These are phyloP conservation scores for Proctacanthus coquilletti DNA, from an alignment of 1,140 invertebrate species.

Conservation along the genomic window DNA sequence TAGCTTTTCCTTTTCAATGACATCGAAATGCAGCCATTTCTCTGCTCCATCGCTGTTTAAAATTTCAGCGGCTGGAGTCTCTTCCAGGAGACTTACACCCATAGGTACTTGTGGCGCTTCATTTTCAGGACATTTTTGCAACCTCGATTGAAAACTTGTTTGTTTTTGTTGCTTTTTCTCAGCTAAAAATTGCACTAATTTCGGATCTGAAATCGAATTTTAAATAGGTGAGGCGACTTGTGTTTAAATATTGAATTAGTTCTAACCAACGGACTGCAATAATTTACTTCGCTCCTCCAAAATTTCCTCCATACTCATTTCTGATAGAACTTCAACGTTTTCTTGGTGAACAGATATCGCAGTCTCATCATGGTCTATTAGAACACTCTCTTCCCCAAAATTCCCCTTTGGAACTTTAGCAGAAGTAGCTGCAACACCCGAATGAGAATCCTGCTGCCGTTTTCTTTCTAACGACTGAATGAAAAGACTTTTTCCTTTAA, in stretches of 20 bases:
- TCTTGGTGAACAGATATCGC: conserved; percentile 50
- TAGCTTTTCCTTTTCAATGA: conserved; percentile 65
- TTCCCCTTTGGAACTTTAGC: conserved; percentile 1
- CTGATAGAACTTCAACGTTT: conserved; percentile 48
- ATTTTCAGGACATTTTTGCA: neutral
- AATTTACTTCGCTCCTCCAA: conserved; percentile 51
- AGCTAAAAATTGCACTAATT: conserved; percentile 48
- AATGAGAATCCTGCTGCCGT: neutral
- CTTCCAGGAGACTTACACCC: conserved; percentile 12
- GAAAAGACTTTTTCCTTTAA: conserved; percentile 21
- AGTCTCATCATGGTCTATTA: conserved; percentile 37
- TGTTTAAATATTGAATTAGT: too few relatives aligned
- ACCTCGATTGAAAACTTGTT: neutral
- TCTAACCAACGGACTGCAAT: conserved; percentile 44
- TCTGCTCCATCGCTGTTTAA: conserved; percentile 41
- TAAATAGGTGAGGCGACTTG: conserved; percentile 28
- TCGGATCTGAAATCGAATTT: conserved; percentile 36
- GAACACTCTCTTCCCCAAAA: conserved; percentile 30
- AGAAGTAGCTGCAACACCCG: neutral
- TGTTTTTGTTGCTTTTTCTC: conserved; percentile 26
- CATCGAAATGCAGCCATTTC: conserved; percentile 69
- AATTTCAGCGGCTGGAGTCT: conserved; percentile 37
- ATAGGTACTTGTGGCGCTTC: too few relatives aligned
- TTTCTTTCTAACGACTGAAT: conserved; percentile 6
- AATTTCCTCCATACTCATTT: conserved; percentile 63